Percentiles rank a stretch among this genome's conserved stretches.
Conservation (phyloP, 2,888 invertebrate genomes). For the Anoplius nigerrimus region DNA sequence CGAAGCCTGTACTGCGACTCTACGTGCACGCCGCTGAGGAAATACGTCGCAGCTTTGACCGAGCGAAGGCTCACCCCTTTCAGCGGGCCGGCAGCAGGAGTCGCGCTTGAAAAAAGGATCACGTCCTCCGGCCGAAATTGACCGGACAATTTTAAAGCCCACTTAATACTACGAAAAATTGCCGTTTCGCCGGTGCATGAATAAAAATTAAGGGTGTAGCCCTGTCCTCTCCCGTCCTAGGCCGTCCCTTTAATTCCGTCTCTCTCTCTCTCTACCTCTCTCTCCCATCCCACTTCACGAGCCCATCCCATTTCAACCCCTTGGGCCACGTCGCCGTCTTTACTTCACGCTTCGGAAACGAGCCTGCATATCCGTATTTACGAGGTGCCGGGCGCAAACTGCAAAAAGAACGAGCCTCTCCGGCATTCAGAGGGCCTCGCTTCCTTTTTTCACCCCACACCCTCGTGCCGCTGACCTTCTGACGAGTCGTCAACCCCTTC, state of each 20-base stretch:
- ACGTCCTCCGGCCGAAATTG: slow-evolving; percentile 72
- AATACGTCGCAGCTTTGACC: background rate
- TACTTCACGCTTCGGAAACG: slow-evolving; percentile 27
- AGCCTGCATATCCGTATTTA: slow-evolving; percentile 47
- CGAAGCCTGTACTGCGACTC: no score
- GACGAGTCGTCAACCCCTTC: slow-evolving; percentile 21
- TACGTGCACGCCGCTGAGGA: no score
- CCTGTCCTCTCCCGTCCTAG: background rate
- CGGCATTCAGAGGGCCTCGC: slow-evolving; percentile 27
- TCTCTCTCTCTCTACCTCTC: background rate
- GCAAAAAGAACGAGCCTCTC: slow-evolving; percentile 24
- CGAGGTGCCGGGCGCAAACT: slow-evolving; percentile 29
- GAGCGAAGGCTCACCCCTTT: slow-evolving; percentile 17
- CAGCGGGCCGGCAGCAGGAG: slow-evolving; percentile 10
- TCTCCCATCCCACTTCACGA: background rate
- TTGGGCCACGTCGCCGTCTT: slow-evolving; percentile 13
- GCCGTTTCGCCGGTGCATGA: slow-evolving; percentile 72
- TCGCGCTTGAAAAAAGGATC: slow-evolving; percentile 72
- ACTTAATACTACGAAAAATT: slow-evolving; percentile 74
- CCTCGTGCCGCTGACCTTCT: slow-evolving; percentile 35
- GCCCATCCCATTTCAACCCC: no score
- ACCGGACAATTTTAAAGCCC: slow-evolving; percentile 74
- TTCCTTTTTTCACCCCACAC: slow-evolving; percentile 25
- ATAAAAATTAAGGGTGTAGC: slow-evolving; percentile 69
- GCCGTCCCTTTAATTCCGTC: background rate